Base-by-base conservation (phyloP, 2,888 invertebrate species). In the Xestia xanthographa region DNA sequence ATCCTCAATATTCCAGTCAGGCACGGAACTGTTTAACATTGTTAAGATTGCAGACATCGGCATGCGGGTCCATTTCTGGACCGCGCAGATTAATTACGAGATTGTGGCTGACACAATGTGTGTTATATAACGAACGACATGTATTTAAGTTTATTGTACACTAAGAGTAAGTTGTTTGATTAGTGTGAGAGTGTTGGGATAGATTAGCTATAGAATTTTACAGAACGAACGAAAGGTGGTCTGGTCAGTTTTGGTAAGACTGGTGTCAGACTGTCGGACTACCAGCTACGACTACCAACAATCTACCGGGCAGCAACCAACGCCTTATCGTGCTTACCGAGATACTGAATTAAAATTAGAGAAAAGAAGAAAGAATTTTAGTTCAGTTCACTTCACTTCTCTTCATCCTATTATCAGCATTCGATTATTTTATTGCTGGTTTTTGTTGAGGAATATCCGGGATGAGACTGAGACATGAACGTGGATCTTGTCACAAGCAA, bases 71-170 rank as follows among this genome's bases (percentile, higher is more conserved):
- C 81, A 90, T 92, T 89, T 91, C 90, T 91, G 90, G 56, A 71
- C 72, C 62, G 41, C 12, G 26, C 82, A 92, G 94, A 95, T 95
- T 95, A 95, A 95, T 95, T 94, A 93, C 88, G 79, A 89, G 93
- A 95, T 94, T 92, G 91, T 92, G 89, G 91, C 89, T 91, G 91
- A 91, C 92, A 93, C 92, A 94, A 94, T 91, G 72, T 75, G 80
- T 84, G 84, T 93, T 93, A 93, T 91, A 89, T 91, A 92, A 94
- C 82, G 84, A 84, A 89, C 90, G 88, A 90, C 90, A 90, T 85
- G 66, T 76, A 73, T 72, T 90, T 86, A 89, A 83, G 93, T 77
- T 77, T 66, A 75, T 66, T 87, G 77, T 81, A 85, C 82, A 93
- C 82, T 58, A 82, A 50, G 82, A 43, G 71, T 14, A 17, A 66